Conservation (phyloP, 1,140 invertebrate genomes). For the Antheraea pernyi region DNA sequence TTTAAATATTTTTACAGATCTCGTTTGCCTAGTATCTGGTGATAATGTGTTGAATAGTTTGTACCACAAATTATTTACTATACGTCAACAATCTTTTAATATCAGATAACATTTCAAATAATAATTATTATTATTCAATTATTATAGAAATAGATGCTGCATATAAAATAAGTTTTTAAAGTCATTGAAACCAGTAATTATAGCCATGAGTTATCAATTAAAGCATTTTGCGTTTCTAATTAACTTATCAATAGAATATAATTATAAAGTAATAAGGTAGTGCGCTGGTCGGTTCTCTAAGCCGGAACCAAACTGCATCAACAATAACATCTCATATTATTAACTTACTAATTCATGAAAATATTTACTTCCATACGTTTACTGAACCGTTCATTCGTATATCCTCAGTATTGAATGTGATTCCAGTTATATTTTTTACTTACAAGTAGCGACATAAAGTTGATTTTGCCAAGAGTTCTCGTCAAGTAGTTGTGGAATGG, state of each 20-base stretch:
- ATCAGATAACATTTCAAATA: no score
- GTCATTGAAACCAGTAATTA: neutral
- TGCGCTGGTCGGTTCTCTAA: neutral
- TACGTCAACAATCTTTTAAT: no score
- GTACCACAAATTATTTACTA: no score
- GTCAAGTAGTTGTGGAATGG: neutral
- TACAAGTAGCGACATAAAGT: neutral
- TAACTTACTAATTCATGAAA: neutral
- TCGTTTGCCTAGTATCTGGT: no score
- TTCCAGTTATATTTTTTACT: neutral
- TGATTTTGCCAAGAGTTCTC: neutral
- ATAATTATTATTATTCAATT: no score
- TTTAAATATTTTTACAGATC: no score
- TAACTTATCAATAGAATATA: neutral
- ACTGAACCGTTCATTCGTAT: slow-evolving; percentile 35
- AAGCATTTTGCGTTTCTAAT: neutral
- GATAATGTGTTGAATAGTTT: no score
- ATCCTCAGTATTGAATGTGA: slow-evolving; percentile 20
- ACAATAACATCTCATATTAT: neutral
- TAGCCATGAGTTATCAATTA: neutral
- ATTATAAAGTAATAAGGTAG: neutral
- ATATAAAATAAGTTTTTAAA: neutral
- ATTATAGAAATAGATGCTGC: no score
- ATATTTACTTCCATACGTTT: slow-evolving; percentile 24
- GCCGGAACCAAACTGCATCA: neutral